These are phyloP conservation scores for Micromesistius poutassou DNA, from an alignment of 2,797 vertebrate genomes.

Conservation along the genomic window DNA sequence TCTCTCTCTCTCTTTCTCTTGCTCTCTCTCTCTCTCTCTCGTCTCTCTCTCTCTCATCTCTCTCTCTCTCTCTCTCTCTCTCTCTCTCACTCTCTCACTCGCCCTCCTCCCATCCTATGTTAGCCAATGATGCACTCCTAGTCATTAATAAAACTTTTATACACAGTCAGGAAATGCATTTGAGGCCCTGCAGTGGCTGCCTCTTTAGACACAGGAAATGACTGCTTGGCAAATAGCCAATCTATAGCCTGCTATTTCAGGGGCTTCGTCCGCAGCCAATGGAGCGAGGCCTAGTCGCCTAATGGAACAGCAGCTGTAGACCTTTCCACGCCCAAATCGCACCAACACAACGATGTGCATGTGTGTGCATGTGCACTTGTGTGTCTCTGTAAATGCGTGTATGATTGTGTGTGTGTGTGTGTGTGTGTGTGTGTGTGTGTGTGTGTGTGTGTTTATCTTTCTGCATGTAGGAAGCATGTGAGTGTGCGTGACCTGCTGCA, in stretches of 20 bases:
- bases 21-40: neutral
- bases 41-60: neutral
- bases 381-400: too few relatives aligned
- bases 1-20: constrained; percentile 17
- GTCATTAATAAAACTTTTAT: constrained; percentile 84
- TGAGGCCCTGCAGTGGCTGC: constrained; percentile 70
- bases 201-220: constrained; percentile 82
- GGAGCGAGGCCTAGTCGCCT: constrained; percentile 55
- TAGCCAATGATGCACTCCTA: constrained; percentile 75
- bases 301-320: constrained; percentile 70
- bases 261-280: constrained; percentile 72
- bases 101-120: constrained; percentile 29
- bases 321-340: constrained; percentile 62
- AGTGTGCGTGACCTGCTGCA: too few relatives aligned
- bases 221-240: constrained; percentile 74
- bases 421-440: too few relatives aligned
- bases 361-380: constrained; percentile 1
- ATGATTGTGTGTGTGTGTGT: too few relatives aligned
- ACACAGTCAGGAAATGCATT: constrained; percentile 83
- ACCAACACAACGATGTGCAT: constrained; percentile 56
- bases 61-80: neutral
- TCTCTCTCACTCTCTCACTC: neutral
- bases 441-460: too few relatives aligned
- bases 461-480: too few relatives aligned
- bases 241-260: constrained; percentile 76